Evolutionary conservation across 2,888 invertebrate genomes (phyloP), one percentile per base, ranked within the genome.

Genomic region (Patella caerulea): DNA sequence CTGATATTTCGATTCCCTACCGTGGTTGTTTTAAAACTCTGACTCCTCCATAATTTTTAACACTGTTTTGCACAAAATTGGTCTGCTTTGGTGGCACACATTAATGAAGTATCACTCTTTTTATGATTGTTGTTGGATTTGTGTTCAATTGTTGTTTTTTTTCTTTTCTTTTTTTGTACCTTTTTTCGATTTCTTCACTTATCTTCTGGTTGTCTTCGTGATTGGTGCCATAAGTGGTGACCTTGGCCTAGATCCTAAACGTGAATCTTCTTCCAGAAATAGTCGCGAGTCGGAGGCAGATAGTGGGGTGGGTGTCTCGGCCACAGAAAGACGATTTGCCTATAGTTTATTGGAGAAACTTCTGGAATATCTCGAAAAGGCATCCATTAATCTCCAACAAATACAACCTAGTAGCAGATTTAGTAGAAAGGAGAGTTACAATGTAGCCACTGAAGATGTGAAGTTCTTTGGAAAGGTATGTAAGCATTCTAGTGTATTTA

Each of bases 381-480:
- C 99, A 0, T 97, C 97, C 0, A 96, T 98, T 83, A 98, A 98
- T 93, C 98, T 99, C 98, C 89, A 89, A 72, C 89, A 91, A 82
- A 89, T 87, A 52, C 97, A 96, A 89, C 99, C 99, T 0, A 98
- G 98, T 0, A 95, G 96, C n/a, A 97, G 98, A 0, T 98, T 97
- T 92, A 98, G 98, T 88, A 93, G 99, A 82, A 93, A 99, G 71
- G 95, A 89, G 74, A 91, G 91, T 76, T 92, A 89, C 83, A 83
- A 86, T 74, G 89, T 97, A 0, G 96, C 98, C 53, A 96, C 98
- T 0, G 94, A 98, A 76, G 99, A 99, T 92, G 99, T 99, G 83
- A 99, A 99, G 91, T 99, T 99, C 94, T 99, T 99, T 93, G 98
- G 98, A 29, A 99, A 99, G 94, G 98, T 95, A 82, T 65, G 73